Conservation (phyloP, 2,888 invertebrate genomes). For the Desoria tigrina region DNA sequence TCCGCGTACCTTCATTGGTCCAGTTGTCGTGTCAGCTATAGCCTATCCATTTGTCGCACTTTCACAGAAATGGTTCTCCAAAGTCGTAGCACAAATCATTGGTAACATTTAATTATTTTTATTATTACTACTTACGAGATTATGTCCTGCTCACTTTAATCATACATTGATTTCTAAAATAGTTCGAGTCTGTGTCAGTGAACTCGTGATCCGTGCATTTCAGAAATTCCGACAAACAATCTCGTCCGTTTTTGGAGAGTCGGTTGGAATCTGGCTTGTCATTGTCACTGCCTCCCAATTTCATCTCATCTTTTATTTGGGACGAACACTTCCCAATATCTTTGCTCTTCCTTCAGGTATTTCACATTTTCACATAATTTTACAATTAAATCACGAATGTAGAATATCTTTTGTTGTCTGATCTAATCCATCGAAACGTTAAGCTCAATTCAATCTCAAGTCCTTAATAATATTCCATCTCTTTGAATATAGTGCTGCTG, state of each 20-base stretch:
- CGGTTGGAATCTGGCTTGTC: slow-evolving; percentile 79
- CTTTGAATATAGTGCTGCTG: slow-evolving; percentile 79
- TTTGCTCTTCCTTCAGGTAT: slow-evolving; percentile 87
- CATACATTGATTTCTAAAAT: slow-evolving; percentile 53
- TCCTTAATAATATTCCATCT: no score
- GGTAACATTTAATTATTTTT: no score
- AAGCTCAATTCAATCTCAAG: slow-evolving; percentile 36
- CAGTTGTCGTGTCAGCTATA: slow-evolving; percentile 75
- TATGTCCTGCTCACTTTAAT: no score
- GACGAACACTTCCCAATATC: slow-evolving; percentile 90
- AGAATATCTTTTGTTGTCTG: slow-evolving; percentile 8
- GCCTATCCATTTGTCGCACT: slow-evolving; percentile 74
- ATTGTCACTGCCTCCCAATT: slow-evolving; percentile 88
- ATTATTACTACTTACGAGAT: no score
- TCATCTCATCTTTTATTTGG: slow-evolving; percentile 96
- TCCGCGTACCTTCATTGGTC: slow-evolving; percentile 92
- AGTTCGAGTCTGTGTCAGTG: slow-evolving; percentile 81
- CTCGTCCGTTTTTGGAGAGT: slow-evolving; percentile 73
- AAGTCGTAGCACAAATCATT: slow-evolving; percentile 85
- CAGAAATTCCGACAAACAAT: slow-evolving; percentile 72
- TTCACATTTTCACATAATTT: not conserved
- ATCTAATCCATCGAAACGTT: slow-evolving; percentile 3
- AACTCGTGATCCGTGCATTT: slow-evolving; percentile 74
- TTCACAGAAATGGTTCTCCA: slow-evolving; percentile 71
- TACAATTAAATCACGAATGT: no score